phyloP scores from a whole-genome alignment of 2,113 vertebrate genomes.

The Elgaria multicarinata region DNA sequence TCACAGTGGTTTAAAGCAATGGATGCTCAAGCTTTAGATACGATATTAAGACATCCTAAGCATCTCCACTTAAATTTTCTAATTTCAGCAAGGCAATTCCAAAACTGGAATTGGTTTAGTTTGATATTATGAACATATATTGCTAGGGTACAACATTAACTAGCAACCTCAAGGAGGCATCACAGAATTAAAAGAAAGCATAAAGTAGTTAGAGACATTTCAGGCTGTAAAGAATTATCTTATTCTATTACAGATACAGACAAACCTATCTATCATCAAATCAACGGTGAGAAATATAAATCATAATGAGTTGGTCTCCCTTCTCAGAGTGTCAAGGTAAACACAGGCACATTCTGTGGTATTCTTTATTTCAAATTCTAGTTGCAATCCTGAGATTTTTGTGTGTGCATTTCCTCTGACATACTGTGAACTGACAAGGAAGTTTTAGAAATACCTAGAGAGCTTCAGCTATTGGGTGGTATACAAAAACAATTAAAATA shows the following conservation, averaged over 20 bases:
- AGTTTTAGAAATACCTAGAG: too few relatives aligned
- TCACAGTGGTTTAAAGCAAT: neutral
- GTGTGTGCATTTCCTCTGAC: neutral
- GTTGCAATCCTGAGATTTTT: neutral
- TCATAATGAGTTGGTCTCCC: neutral
- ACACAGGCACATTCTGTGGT: neutral
- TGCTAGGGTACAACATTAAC: neutral
- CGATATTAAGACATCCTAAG: neutral
- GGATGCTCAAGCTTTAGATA: rapidly evolving
- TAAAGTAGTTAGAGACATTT: neutral
- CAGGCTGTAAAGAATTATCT: neutral
- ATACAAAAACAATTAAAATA: neutral
- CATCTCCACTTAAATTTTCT: conserved; percentile 13
- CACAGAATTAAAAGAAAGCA: conserved; percentile 16
- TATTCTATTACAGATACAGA: neutral
- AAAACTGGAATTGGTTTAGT: neutral
- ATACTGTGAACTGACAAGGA: too few relatives aligned
- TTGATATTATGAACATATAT: conserved; percentile 1
- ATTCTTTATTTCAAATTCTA: neutral
- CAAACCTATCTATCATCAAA: neutral
- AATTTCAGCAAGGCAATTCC: conserved; percentile 6
- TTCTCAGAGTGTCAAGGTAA: neutral
- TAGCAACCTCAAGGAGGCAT: conserved; percentile 20
- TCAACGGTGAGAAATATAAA: neutral
- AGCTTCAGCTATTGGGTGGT: too few relatives aligned